Evolutionary conservation across 2,113 vertebrate species (phyloP), one percentile per base, ranked within the genome.

Genomic region (Ammodytes marinus): DNA sequence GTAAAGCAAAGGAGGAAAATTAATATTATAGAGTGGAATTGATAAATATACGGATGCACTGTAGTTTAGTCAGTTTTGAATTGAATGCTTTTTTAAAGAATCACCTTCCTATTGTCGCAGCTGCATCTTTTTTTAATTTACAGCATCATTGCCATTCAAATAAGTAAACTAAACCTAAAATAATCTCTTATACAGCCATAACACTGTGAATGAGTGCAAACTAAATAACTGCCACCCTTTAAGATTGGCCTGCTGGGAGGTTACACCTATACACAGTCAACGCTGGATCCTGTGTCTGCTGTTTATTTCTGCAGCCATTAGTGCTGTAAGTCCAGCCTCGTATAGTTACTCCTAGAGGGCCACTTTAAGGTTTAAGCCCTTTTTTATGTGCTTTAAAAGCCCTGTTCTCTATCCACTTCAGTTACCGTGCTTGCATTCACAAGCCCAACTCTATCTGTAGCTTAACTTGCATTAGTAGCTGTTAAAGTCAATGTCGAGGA

Each of bases 231-330:
- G 64, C 27, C 64, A 60, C 52, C 40, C n/a, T 55, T 35, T 64
- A 50, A 42, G 77, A 49, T 78, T 58, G 59, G 5, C 53, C 79
- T 46, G 12, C 49, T 15, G 84, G 82, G 81, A 86, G 77, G 75
- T 74, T 76, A 63, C 46, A 55, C 82, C 65, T 73, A 9, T 59
- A 68, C 65, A 42, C 47, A 42, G 46, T 83, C 55, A 81, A 43
- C 46, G 55, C 85, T 47, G 46, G 6, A 63, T 63, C 73, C 60
- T 86, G 74, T 86, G 82, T 72, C 70, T 74, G 74, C 53, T 66
- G 81, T 72, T 85, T 85, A 69, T 90, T 77, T 80, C 82, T 80
- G 74, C 80, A 77, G 87, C 69, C 71, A 64, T 91, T 83, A 83
- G 64, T 75, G 82, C 83, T 74, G 58, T 14, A 42, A 77, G 87